phyloP scores from a whole-genome alignment of 2,797 vertebrate genomes.

The Phrynocephalus forsythii region DNA sequence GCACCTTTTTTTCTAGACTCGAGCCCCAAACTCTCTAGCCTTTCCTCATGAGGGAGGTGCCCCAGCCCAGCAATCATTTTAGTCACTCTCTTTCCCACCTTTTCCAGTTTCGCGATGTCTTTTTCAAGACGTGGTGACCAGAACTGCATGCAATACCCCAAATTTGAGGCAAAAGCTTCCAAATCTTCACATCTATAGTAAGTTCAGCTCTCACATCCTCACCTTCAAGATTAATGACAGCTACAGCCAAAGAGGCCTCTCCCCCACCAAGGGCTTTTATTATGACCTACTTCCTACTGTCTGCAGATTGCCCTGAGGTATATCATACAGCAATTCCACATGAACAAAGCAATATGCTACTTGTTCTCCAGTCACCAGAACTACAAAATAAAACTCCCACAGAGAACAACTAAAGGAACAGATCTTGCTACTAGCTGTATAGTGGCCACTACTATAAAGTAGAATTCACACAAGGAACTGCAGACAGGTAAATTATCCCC shows the following conservation, averaged over 20 bases:
- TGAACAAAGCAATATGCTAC: not conserved
- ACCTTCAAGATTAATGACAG: not conserved
- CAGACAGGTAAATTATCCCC: not conserved
- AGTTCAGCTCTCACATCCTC: not conserved
- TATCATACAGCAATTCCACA: not conserved
- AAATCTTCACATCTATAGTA: not conserved
- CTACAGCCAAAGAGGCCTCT: not conserved
- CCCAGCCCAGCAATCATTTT: too few species aligned
- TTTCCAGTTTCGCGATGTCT: too few species aligned
- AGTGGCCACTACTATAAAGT: not conserved
- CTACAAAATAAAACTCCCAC: too few species aligned
- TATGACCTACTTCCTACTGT: not conserved
- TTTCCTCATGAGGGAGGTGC: too few species aligned
- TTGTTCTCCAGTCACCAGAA: not conserved
- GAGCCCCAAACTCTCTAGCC: too few species aligned
- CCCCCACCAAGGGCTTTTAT: not conserved
- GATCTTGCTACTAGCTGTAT: not conserved
- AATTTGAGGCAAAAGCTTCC: not conserved
- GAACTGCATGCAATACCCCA: too few species aligned
- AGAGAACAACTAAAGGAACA: too few species aligned
- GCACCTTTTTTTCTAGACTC: too few species aligned
- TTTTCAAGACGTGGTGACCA: too few species aligned
- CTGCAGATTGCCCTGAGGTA: not conserved
- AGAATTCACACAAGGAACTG: not conserved
- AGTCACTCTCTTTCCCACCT: too few species aligned